These are phyloP conservation scores for Eudasyphora cyanicolor DNA, from an alignment of 2,888 invertebrate species.

Conservation along the genomic window DNA sequence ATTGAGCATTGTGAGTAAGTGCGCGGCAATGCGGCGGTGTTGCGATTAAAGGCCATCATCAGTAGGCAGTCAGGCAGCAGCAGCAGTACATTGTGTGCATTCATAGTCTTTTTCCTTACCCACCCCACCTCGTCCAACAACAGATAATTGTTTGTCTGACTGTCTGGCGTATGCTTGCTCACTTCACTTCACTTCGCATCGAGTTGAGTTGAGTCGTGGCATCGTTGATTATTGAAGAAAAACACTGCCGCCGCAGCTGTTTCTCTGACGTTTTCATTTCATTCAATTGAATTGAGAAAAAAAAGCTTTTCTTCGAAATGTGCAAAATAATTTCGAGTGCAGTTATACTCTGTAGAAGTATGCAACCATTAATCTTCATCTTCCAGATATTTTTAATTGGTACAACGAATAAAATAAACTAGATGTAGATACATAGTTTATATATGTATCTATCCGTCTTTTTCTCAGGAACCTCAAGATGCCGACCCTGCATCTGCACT, in stretches of 20 bases:
- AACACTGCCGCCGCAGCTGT: background rate
- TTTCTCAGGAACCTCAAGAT: too few species aligned
- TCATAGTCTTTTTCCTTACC: slow-evolving; percentile 18
- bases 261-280: background rate
- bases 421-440: too few species aligned
- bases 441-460: too few species aligned
- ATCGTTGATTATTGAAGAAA: slow-evolving; percentile 15
- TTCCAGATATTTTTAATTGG: too few species aligned
- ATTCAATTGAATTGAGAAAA: slow-evolving; percentile 46
- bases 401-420: too few species aligned
- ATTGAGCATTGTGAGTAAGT: slow-evolving; percentile 10
- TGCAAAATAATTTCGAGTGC: slow-evolving; percentile 21
- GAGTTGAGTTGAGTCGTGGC: too few species aligned
- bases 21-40: background rate
- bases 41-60: slow-evolving; percentile 54
- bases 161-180: slow-evolving; percentile 24
- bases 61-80: slow-evolving; percentile 42
- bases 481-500: too few species aligned
- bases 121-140: background rate
- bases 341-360: slow-evolving; percentile 3
- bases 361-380: too few species aligned
- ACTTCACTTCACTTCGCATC: too few species aligned
- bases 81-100: slow-evolving; percentile 11
- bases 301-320: background rate
- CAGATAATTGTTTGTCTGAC: slow-evolving; percentile 18